These are phyloP conservation scores for Dichetophora obliterata DNA, from an alignment of 2,888 invertebrate species.

Conservation along the genomic window DNA sequence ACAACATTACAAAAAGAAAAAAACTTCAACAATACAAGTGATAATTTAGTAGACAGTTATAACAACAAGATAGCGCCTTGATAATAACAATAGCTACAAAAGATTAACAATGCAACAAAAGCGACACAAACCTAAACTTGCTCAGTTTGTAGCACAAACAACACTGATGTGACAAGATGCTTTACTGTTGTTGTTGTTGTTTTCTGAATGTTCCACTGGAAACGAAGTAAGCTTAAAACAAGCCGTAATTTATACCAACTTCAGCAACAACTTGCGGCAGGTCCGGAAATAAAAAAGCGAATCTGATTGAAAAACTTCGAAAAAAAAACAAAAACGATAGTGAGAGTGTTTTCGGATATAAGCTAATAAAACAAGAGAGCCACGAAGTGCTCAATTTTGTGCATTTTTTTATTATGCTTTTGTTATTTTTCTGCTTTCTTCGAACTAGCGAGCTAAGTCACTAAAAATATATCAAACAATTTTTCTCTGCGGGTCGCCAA, in stretches of 20 bases:
- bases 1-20: too few relatives aligned
- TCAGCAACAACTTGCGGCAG: background rate
- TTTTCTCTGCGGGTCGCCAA: background rate
- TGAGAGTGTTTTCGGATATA: background rate
- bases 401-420: too few relatives aligned
- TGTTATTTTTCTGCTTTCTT: background rate
- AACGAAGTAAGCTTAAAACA: background rate
- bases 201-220: too few relatives aligned
- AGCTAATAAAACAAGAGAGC: background rate
- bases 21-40: too few relatives aligned
- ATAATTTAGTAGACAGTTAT: too few relatives aligned
- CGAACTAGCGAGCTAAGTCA: conserved; percentile 24
- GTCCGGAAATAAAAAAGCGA: too few relatives aligned
- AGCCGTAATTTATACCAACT: background rate
- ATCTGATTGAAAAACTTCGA: background rate
- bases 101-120: background rate
- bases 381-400: background rate
- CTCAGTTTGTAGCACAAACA: too few relatives aligned
- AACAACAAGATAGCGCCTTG: too few relatives aligned
- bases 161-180: too few relatives aligned
- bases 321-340: background rate
- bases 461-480: background rate
- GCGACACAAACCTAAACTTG: background rate
- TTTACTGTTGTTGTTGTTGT: too few relatives aligned
- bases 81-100: too few relatives aligned